Base-by-base conservation (phyloP, 2,113 vertebrate genomes). In the Pygathrix nemaeus region DNA sequence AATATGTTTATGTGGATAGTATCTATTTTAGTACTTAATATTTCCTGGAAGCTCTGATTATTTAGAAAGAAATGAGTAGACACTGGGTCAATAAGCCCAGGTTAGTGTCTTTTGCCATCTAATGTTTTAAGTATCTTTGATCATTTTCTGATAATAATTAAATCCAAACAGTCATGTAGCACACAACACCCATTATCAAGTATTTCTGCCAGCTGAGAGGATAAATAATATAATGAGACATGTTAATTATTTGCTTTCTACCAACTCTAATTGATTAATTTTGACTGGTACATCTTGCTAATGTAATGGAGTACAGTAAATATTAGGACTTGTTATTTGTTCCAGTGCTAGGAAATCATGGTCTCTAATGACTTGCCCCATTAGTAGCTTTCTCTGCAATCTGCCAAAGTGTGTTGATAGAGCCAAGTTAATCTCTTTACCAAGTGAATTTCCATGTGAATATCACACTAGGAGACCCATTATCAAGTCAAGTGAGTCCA, bases 201-300 rank as follows among this genome's bases (percentile, higher is more conserved):
- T 76, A 40, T 81, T 90, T 75, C 64, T n/a, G 40, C 11, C 2
- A 93, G 6, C 27, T 82, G 35, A 97, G 50, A 93, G 68, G 76
- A 85, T 93, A 72, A 92, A 82, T 43, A 92, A 0, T 61, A 84
- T 86, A 96, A 94, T 4, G 78, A 75, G 83, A 68, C n/a, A 48
- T 21, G 40, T 18, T 94, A 50, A 93, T 95, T 38, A 80, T 93
- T 97, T 97, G 66, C 16, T 76, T 18, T 97, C 66, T 73, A 81
- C 61, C 70, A 88, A 7, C 5, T 90, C 2, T 97, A 93, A 93
- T 32, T 55, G 61, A 98, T 97, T 94, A 35, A 20, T 94, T 72
- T 97, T 48, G 72, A 96, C 48, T 72, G 11, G 27, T 91, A 96
- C 82, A 97, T 85, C 52, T 96, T 93, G 43, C 16, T 97, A 97